These are phyloP conservation scores for Neodiprion lecontei DNA, from an alignment of 1,140 invertebrate species.

Conservation along the genomic window DNA sequence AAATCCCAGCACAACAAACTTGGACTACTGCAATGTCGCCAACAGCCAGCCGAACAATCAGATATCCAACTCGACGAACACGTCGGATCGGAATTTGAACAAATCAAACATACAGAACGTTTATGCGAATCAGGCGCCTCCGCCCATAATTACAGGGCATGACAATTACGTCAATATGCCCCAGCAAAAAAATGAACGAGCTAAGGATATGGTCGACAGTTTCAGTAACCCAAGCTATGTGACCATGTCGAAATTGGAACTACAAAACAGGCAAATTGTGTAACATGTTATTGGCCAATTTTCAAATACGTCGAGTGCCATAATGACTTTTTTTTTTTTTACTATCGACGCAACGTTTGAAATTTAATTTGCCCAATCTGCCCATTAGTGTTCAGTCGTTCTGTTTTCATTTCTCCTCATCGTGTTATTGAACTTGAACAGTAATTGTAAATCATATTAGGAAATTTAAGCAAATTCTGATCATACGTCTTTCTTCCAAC, in stretches of 20 bases:
- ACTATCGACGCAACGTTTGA: neutral
- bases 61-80: neutral
- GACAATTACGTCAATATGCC: slow-evolving; percentile 71
- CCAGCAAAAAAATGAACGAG: slow-evolving; percentile 61
- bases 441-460: neutral
- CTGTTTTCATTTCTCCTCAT: neutral
- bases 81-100: neutral
- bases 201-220: slow-evolving; percentile 53
- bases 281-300: neutral
- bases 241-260: slow-evolving; percentile 30
- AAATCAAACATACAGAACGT: neutral
- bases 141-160: slow-evolving; percentile 54
- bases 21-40: slow-evolving; percentile 53
- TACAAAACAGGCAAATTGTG: slow-evolving; percentile 8
- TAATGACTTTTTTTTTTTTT: neutral
- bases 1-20: slow-evolving; percentile 34
- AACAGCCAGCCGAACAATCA: slow-evolving; percentile 30
- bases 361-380: neutral
- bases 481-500: neutral
- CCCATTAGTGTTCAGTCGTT: neutral
- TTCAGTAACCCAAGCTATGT: slow-evolving; percentile 63
- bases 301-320: neutral
- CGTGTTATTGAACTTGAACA: neutral
- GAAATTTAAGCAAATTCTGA: neutral
- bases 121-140: slow-evolving; percentile 26